phyloP scores from a whole-genome alignment of 2,113 vertebrate genomes.

The Seriola quinqueradiata region DNA sequence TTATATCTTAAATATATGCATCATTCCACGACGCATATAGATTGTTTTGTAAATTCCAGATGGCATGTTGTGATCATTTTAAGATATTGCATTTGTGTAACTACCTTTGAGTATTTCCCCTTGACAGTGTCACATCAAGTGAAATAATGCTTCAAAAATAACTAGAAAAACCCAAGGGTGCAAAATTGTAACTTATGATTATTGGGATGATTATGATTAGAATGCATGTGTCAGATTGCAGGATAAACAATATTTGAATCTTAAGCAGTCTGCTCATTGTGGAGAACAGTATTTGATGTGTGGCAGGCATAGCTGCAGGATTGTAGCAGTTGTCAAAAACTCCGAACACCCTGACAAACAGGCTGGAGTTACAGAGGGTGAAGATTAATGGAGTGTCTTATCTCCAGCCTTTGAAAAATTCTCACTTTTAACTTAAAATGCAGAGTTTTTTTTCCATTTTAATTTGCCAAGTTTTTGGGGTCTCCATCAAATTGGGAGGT shows the following conservation, averaged over 20 bases:
- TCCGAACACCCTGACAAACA: slow-evolving; percentile 68
- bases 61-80: neutral
- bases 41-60: neutral
- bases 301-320: slow-evolving; percentile 52
- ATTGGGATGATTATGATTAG: slow-evolving; percentile 39
- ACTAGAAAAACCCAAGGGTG: neutral
- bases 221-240: slow-evolving; percentile 50
- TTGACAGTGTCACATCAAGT: neutral
- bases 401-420: slow-evolving; percentile 47
- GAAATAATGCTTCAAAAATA: slow-evolving; percentile 20
- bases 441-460: slow-evolving; percentile 19
- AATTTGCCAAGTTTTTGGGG: slow-evolving; percentile 42
- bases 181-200: slow-evolving; percentile 23
- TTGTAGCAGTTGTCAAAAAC: slow-evolving; percentile 68
- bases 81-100: neutral
- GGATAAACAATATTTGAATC: slow-evolving; percentile 62
- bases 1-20: too few relatives aligned
- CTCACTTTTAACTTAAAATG: slow-evolving; percentile 51
- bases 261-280: slow-evolving; percentile 63
- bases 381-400: slow-evolving; percentile 57
- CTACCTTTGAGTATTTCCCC: neutral
- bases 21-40: too few relatives aligned
- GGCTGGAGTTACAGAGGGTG: slow-evolving; percentile 44
- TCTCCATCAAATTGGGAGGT: slow-evolving; percentile 14
- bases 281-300: slow-evolving; percentile 58